phyloP scores from a whole-genome alignment of 2,797 vertebrate species.

The Smutsia temminckii region DNA sequence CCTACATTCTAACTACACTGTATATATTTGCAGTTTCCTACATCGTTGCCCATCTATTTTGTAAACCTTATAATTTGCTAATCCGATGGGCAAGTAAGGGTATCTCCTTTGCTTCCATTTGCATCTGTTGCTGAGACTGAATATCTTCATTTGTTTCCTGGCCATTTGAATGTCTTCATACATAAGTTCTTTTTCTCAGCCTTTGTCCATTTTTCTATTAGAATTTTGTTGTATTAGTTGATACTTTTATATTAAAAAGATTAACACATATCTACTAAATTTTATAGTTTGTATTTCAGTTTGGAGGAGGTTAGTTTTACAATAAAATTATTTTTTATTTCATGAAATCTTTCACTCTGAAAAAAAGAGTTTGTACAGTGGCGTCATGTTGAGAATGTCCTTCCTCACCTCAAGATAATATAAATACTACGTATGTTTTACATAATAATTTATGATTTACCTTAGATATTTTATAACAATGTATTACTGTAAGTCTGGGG shows the following conservation, averaged over 20 bases:
- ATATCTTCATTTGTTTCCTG: neutral
- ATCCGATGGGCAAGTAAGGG: neutral
- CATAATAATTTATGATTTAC: neutral
- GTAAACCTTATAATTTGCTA: neutral
- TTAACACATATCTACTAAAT: neutral
- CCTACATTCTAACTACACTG: neutral
- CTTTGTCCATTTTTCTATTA: neutral
- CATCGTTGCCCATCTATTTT: neutral
- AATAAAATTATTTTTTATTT: neutral
- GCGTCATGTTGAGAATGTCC: neutral
- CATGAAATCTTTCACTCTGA: neutral
- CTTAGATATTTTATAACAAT: neutral
- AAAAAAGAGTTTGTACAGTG: neutral
- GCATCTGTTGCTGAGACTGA: neutral
- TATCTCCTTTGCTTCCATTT: neutral
- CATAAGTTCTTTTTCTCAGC: neutral
- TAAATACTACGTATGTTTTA: neutral
- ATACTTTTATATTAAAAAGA: neutral
- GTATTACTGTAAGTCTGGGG: too few relatives aligned
- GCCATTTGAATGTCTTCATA: neutral
- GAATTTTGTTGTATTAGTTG: neutral
- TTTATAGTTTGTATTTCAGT: neutral
- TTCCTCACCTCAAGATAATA: neutral
- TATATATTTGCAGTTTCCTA: neutral
- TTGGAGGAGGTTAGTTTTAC: neutral